phyloP scores from a whole-genome alignment of 2,888 invertebrate genomes.

The Unio delphinus region DNA sequence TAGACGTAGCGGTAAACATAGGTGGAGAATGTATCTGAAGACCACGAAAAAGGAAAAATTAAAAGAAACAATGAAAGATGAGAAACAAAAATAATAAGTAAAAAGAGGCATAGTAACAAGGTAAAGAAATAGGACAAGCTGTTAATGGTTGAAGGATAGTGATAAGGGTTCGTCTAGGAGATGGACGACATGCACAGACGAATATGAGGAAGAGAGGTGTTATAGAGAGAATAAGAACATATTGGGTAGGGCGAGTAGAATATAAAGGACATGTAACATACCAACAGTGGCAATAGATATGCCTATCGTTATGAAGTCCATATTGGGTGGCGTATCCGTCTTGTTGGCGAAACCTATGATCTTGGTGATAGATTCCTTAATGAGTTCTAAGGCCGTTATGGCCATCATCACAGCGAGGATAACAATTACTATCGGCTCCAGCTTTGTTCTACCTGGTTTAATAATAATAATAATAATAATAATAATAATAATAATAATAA shows the following conservation, averaged over 20 bases:
- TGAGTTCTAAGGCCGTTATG: conserved; percentile 72
- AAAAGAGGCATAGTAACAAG: no score
- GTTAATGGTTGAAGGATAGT: no score
- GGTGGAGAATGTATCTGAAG: no score
- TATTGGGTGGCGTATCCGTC: conserved; percentile 40
- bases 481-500: background rate
- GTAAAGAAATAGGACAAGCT: no score
- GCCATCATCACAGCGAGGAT: conserved; percentile 73
- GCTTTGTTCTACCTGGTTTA: conserved; percentile 67
- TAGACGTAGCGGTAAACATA: no score
- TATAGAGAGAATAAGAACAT: background rate
- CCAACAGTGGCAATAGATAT: conserved; percentile 63
- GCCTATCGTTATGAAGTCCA: conserved; percentile 57
- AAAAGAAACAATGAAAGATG: no score
- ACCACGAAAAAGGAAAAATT: no score
- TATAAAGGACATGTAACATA: conserved; percentile 26
- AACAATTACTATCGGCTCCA: conserved; percentile 72
- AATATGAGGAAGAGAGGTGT: background rate
- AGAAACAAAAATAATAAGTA: no score
- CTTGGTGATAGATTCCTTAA: conserved; percentile 68
- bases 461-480: conserved; percentile 4
- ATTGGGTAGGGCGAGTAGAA: background rate
- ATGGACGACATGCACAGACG: no score
- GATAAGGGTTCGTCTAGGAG: no score
- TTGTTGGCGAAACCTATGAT: conserved; percentile 57